These are phyloP conservation scores for Ephydatia muelleri DNA, from an alignment of 37 sponge, comb jelly and placozoan species.

Conservation along the genomic window DNA sequence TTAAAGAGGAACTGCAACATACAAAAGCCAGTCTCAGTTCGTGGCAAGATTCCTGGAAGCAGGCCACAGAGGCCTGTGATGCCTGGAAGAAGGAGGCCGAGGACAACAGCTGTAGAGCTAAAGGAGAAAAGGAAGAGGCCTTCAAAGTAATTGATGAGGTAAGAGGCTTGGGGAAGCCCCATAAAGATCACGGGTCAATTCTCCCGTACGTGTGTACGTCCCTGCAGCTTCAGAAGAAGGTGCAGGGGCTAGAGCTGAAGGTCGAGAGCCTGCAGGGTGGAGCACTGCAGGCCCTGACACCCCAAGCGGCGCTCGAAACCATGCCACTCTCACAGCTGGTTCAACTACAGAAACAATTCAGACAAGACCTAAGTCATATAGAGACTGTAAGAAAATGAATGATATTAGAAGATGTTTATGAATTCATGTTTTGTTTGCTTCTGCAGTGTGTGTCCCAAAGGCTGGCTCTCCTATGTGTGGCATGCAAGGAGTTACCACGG, in stretches of 20 bases:
- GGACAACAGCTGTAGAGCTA: constrained; percentile 33
- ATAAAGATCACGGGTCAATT: neutral
- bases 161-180: neutral
- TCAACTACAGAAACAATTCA: constrained; percentile 35
- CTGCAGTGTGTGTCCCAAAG: constrained; percentile 50
- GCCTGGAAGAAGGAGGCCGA: constrained; percentile 85
- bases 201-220: no score
- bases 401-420: neutral
- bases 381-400: constrained; percentile 45
- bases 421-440: neutral
- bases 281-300: constrained; percentile 32
- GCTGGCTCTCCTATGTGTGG: constrained; percentile 43
- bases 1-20: constrained; percentile 67
- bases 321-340: constrained; percentile 54
- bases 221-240: constrained; percentile 17
- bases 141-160: constrained; percentile 35
- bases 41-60: constrained; percentile 78
- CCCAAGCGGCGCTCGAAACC: constrained; percentile 28
- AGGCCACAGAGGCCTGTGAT: constrained; percentile 80
- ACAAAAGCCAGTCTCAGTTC: constrained; percentile 47
- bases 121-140: constrained; percentile 28
- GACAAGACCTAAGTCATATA: constrained; percentile 51
- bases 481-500: constrained; percentile 76
- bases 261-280: constrained; percentile 10
- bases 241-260: constrained; percentile 28